Percentiles rank a stretch among this genome's conserved stretches.
Conservation (phyloP, 2,888 invertebrate species). For the Dioctria rufipes region DNA sequence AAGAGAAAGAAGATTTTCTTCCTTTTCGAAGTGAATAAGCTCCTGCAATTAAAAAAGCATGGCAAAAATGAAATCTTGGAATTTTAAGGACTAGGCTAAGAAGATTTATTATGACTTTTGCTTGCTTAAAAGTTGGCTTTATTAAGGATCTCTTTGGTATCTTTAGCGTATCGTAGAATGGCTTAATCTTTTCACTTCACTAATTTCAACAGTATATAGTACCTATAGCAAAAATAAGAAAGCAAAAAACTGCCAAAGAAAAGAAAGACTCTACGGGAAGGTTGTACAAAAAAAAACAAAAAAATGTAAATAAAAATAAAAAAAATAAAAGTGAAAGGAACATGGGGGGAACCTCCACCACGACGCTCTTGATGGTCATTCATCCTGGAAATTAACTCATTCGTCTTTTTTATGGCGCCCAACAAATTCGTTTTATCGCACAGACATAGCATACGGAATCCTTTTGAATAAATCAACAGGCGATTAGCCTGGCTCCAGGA, state of each 20-base stretch:
- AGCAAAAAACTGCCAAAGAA: background rate
- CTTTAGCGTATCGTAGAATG: slow-evolving; percentile 1
- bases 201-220: background rate
- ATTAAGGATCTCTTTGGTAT: slow-evolving; percentile 35
- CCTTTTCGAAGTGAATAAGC: slow-evolving; percentile 23
- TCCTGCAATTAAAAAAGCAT: slow-evolving; percentile 37
- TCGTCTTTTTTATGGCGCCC: slow-evolving; percentile 54
- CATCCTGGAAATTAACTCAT: slow-evolving; percentile 54
- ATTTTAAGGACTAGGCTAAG: slow-evolving; percentile 12
- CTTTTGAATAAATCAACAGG: slow-evolving; percentile 57
- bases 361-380: slow-evolving; percentile 43
- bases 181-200: slow-evolving; percentile 45
- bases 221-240: background rate
- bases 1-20: slow-evolving; percentile 8
- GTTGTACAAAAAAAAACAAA: slow-evolving; percentile 9
- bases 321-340: slow-evolving; percentile 12
- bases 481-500: slow-evolving; percentile 43
- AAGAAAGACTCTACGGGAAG: background rate
- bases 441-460: slow-evolving; percentile 47
- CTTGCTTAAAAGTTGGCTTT: slow-evolving; percentile 37
- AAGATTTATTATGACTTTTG: slow-evolving; percentile 44
- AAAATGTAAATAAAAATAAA: background rate
- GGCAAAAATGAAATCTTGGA: slow-evolving; percentile 36
- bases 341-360: slow-evolving; percentile 11
- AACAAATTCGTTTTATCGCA: slow-evolving; percentile 51